phyloP scores from a whole-genome alignment of 2,797 vertebrate genomes.

The Aplochiton taeniatus region DNA sequence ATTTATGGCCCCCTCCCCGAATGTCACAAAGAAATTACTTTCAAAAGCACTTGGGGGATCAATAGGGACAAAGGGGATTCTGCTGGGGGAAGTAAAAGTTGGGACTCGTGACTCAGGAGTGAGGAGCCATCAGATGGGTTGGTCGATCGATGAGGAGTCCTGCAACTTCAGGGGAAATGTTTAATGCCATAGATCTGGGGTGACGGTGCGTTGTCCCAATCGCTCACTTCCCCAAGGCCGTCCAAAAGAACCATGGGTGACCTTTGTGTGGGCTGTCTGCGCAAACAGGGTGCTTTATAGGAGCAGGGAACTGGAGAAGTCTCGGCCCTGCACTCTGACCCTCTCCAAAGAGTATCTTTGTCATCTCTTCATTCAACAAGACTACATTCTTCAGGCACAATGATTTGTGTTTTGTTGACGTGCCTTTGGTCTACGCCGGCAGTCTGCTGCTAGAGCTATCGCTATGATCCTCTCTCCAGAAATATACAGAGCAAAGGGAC shows the following conservation, averaged over 20 bases:
- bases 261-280: slow-evolving; percentile 18
- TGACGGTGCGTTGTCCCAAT: slow-evolving; percentile 15
- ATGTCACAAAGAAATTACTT: slow-evolving; percentile 48
- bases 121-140: slow-evolving; percentile 17
- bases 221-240: slow-evolving; percentile 29
- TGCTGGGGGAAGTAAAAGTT: slow-evolving; percentile 51
- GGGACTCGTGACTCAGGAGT: slow-evolving; percentile 34
- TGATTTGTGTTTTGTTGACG: too few relatives aligned
- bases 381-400: too few relatives aligned
- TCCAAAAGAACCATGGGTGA: slow-evolving; percentile 19
- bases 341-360: not conserved
- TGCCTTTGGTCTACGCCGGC: too few relatives aligned
- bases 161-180: slow-evolving; percentile 53
- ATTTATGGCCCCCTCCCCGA: slow-evolving; percentile 46
- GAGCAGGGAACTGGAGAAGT: not conserved
- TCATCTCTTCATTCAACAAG: not conserved
- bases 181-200: slow-evolving; percentile 46
- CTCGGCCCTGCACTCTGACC: not conserved
- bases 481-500: not conserved
- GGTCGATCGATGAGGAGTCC: slow-evolving; percentile 49
- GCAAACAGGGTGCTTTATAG: not conserved
- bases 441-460: not conserved
- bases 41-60: slow-evolving; percentile 53
- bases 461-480: too few relatives aligned
- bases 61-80: slow-evolving; percentile 39